Percentiles rank a stretch among this genome's conserved stretches.
Conservation (phyloP, 2,113 vertebrate species). For the Peromyscus maniculatus region DNA sequence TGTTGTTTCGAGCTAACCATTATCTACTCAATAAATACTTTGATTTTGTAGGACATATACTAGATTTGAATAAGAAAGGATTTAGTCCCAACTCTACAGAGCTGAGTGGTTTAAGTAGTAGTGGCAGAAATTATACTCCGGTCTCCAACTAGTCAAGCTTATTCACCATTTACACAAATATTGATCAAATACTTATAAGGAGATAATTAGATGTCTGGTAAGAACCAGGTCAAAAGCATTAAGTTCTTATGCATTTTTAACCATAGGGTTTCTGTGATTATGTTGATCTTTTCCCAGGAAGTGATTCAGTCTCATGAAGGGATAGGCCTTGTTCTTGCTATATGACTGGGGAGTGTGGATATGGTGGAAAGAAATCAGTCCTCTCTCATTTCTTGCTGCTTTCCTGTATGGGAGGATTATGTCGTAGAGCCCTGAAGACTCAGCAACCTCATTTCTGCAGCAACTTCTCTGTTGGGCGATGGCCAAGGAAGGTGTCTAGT, state of each 20-base stretch:
- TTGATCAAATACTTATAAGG: slow-evolving; percentile 4
- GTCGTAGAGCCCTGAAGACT: background rate
- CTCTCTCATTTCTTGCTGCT: background rate
- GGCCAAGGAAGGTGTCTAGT: slow-evolving; percentile 65
- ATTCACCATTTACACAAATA: background rate
- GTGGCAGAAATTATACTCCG: background rate
- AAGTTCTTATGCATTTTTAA: background rate
- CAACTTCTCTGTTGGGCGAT: slow-evolving; percentile 66
- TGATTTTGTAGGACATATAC: background rate
- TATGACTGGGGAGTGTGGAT: background rate
- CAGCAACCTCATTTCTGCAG: slow-evolving; percentile 31
- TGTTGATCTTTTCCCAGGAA: background rate
- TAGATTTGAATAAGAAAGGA: background rate
- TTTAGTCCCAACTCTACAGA: background rate
- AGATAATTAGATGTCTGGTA: background rate
- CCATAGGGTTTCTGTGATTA: background rate
- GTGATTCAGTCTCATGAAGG: background rate
- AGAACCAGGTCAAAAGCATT: background rate
- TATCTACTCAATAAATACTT: background rate
- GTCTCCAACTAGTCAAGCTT: background rate
- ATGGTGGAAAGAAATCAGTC: background rate
- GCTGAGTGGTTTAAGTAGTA: background rate
- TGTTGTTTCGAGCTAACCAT: background rate
- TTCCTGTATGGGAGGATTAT: background rate
- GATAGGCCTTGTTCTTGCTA: background rate